Base-by-base conservation (phyloP, 2,888 invertebrate species). In the Athrips mouffetella region DNA sequence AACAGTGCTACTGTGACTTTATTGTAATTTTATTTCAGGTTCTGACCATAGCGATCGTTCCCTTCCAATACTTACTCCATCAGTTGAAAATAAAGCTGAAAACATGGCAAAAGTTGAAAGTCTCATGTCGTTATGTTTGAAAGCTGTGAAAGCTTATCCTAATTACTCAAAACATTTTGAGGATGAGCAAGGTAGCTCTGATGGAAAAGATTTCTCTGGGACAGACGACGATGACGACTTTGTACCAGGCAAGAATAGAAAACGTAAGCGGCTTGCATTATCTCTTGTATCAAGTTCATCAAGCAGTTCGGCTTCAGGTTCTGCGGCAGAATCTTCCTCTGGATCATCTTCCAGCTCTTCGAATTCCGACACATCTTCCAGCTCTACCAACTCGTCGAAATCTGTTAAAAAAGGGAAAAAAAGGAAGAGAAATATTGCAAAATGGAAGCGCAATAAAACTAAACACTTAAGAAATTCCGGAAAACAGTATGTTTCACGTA, bases 351-450 rank as follows among this genome's bases (percentile, higher is more conserved):
- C 31, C 31, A 31, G 31, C 11, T 31, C 31, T 31, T n/a, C 31
- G 11, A n/a, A 11, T 11, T 25, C 27, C 27, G 27, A 25, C 8
- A 25, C 27, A 25, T 25, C 27, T 25, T 31, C n/a, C n/a, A n/a
- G n/a, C n/a, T n/a, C n/a, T n/a, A n/a, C 31, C n/a, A n/a, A 7
- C 11, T 31, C 31, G 31, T 31, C 31, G 31, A 11, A 7, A n/a
- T 31, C 33, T 11, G 13, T 4, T 13, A 35, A 42, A 27, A 42
- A 7, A 42, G 41, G 41, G 13, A 42, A 42, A 41, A 42, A 16
- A 27, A 23, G 41, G 16, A 25, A n/a, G 11, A 13, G 41, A 27
- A 13, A 42, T 27, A 11, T 27, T 6, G 27, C n/a, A n/a, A 42
- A 27, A 13, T 29, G 41, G 41, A 42, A 27, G 18, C 11, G 25